phyloP scores from a whole-genome alignment of 2,113 vertebrate species.

The Sprattus sprattus region DNA sequence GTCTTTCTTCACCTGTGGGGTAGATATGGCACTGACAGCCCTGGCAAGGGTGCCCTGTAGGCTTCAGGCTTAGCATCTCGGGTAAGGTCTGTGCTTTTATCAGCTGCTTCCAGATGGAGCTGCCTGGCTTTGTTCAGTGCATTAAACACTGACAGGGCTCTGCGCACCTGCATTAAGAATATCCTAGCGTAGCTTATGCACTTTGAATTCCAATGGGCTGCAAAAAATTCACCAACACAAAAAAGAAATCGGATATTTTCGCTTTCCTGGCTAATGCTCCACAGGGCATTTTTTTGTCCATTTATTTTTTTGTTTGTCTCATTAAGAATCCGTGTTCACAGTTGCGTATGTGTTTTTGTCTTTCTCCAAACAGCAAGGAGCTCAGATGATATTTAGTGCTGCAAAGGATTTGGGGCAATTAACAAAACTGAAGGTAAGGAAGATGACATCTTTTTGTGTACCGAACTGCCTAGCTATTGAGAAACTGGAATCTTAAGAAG shows the following conservation, averaged over 20 bases:
- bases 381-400: constrained; percentile 97
- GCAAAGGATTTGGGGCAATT: constrained; percentile 96
- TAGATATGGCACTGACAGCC: background rate
- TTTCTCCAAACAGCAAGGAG: constrained; percentile 76
- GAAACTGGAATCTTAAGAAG: background rate
- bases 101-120: background rate
- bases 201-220: background rate
- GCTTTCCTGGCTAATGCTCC: background rate
- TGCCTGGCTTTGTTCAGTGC: constrained; percentile 3
- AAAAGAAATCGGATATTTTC: background rate
- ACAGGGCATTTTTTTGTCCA: background rate
- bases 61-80: background rate
- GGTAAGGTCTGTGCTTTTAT: background rate
- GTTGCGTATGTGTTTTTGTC: background rate
- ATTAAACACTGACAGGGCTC: background rate
- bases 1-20: background rate
- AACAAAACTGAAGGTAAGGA: constrained; percentile 95
- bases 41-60: background rate
- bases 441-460: background rate
- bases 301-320: background rate
- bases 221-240: background rate
- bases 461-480: background rate
- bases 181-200: background rate
- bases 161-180: constrained; percentile 2
- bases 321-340: background rate